These are phyloP conservation scores for Scaptomyza montana DNA, from an alignment of 1,140 invertebrate genomes.

Conservation along the genomic window DNA sequence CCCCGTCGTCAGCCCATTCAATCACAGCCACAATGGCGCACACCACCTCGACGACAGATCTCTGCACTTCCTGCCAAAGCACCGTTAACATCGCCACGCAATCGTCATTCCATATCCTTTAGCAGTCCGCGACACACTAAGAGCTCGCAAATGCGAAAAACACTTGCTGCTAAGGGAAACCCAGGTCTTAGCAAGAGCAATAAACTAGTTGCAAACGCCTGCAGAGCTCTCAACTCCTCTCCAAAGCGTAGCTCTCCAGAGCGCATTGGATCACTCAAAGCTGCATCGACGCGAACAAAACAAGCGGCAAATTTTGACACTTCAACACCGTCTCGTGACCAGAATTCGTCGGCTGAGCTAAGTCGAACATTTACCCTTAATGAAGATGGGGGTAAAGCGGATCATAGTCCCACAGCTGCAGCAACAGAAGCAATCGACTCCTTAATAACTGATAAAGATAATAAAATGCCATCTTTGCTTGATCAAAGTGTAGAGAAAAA, in stretches of 20 bases:
- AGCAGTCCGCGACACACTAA: conserved; percentile 56
- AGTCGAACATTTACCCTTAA: conserved; percentile 61
- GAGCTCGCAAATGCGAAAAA: conserved; percentile 54
- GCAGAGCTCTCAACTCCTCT: conserved; percentile 56
- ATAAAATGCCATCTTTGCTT: background rate
- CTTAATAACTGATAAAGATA: conserved; percentile 10
- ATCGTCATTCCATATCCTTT: conserved; percentile 18
- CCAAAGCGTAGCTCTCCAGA: conserved; percentile 40
- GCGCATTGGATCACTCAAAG: conserved; percentile 2
- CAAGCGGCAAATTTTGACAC: background rate
- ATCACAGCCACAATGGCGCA: conserved; percentile 22
- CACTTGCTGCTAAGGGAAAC: conserved; percentile 51
- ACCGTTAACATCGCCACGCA: conserved; percentile 49
- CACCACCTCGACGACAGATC: conserved; percentile 11
- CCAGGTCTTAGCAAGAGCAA: conserved; percentile 43
- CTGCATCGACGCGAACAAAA: background rate
- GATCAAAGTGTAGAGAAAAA: background rate
- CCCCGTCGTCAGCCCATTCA: conserved; percentile 58
- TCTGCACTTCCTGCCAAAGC: background rate
- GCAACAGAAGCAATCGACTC: background rate
- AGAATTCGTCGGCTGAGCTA: conserved; percentile 29
- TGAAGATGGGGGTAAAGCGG: conserved; percentile 18
- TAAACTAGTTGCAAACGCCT: conserved; percentile 61
- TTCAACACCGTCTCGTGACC: background rate
- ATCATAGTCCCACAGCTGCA: background rate